A percentile compares a stretch with the other conserved stretches of the same genome.
Evolutionary conservation across 1,140 invertebrate species (phyloP).

Genomic region (Drosophila bocki): DNA sequence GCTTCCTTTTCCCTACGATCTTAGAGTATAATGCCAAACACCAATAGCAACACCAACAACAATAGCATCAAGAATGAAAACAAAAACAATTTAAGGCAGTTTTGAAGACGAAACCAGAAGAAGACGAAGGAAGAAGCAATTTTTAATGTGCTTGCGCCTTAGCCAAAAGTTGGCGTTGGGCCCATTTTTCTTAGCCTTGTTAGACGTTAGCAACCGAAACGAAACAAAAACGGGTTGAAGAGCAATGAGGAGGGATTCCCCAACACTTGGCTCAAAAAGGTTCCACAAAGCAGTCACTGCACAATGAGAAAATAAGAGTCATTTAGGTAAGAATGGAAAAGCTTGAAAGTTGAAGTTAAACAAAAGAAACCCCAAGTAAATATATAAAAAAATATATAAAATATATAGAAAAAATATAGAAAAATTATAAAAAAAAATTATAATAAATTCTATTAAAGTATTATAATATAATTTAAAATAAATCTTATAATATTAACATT

Average conservation of each 20-base stretch:
- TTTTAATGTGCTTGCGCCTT: constrained; percentile 83
- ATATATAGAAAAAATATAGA: too few species aligned
- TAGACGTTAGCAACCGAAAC: constrained; percentile 57
- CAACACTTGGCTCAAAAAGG: constrained; percentile 76
- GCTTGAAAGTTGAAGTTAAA: neutral
- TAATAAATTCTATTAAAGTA: neutral
- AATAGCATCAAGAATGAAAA: constrained; percentile 4
- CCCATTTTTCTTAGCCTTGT: constrained; percentile 84
- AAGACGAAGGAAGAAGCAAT: constrained; percentile 55
- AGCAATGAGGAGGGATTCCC: constrained; percentile 20
- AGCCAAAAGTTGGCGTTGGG: constrained; percentile 81
- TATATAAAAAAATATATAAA: too few species aligned
- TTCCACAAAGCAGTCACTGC: constrained; percentile 45
- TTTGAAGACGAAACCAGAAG: constrained; percentile 15
- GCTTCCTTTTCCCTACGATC: neutral
- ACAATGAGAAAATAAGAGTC: neutral
- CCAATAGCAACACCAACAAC: constrained; percentile 30
- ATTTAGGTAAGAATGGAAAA: fast-evolving
- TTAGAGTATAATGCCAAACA: constrained; percentile 34
- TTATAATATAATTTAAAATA: too few species aligned
- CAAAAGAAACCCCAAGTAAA: too few species aligned
- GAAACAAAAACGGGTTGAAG: neutral
- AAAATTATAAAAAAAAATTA: too few species aligned
- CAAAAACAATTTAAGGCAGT: constrained; percentile 26
- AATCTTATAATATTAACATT: too few species aligned